These are phyloP conservation scores for Cynopterus brachyotis DNA, from an alignment of 2,113 vertebrate species.

Conservation along the genomic window DNA sequence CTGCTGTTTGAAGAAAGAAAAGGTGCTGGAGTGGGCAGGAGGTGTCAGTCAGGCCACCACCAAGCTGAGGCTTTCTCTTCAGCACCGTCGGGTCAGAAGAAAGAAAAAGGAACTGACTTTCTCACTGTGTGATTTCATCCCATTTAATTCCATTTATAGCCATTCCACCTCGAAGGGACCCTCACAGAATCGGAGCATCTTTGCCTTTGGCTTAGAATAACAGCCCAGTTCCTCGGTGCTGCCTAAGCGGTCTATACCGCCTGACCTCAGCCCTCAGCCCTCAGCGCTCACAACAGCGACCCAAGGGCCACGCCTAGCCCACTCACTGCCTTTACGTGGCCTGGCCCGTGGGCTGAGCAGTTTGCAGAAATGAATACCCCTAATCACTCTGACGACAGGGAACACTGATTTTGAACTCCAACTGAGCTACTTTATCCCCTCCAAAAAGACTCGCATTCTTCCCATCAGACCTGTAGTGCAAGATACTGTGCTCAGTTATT, in stretches of 20 bases:
- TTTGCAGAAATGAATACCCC: neutral
- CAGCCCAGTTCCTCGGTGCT: neutral
- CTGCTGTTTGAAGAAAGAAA: neutral
- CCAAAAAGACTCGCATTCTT: neutral
- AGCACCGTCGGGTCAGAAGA: neutral
- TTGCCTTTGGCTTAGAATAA: neutral
- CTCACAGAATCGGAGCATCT: neutral
- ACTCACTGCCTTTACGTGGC: neutral
- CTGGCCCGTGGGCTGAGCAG: neutral
- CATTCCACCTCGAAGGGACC: neutral
- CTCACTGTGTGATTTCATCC: neutral
- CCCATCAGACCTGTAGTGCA: neutral
- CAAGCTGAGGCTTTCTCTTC: neutral
- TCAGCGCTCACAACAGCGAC: neutral
- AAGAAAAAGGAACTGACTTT: neutral
- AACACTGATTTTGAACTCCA: neutral
- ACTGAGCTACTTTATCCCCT: neutral
- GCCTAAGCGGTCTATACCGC: neutral
- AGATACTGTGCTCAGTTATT: neutral
- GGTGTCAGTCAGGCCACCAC: neutral
- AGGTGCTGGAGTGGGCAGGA: neutral
- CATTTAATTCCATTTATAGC: neutral
- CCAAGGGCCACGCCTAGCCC: neutral
- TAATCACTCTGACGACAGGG: neutral
- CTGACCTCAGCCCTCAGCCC: neutral